These are phyloP conservation scores for Himalopsyche japonica DNA, from an alignment of 2,888 invertebrate genomes.

Conservation along the genomic window DNA sequence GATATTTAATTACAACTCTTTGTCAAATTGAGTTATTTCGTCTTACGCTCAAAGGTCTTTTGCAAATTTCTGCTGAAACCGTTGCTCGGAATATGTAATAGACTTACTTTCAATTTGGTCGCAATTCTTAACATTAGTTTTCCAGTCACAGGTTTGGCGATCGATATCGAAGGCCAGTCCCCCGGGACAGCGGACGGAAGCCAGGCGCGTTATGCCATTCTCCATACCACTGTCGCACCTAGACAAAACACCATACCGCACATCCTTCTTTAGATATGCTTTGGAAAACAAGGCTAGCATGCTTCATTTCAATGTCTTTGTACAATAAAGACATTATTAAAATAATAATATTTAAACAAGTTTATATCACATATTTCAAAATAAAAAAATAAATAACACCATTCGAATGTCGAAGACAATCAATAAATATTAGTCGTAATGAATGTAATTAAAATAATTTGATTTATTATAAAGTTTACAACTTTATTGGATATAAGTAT, in stretches of 20 bases:
- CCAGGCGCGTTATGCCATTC: constrained; percentile 83
- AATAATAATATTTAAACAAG: neutral
- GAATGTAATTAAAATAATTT: no score
- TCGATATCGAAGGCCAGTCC: constrained; percentile 93
- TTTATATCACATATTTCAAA: neutral
- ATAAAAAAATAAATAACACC: neutral
- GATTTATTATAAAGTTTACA: no score
- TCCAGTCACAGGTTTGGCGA: constrained; percentile 96
- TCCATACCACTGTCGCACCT: constrained; percentile 92
- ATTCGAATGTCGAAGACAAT: no score
- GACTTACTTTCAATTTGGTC: constrained; percentile 92
- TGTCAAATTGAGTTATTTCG: neutral
- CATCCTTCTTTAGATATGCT: constrained; percentile 4
- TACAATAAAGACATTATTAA: neutral
- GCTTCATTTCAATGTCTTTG: neutral
- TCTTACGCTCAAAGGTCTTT: neutral
- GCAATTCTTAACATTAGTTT: constrained; percentile 95
- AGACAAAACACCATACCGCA: constrained; percentile 52
- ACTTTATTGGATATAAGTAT: no score
- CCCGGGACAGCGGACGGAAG: constrained; percentile 85
- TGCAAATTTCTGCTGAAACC: constrained; percentile 44
- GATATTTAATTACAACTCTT: neutral
- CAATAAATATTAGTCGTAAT: no score
- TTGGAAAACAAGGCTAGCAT: neutral
- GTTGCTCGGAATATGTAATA: constrained; percentile 42